Percentiles rank a stretch among this genome's conserved stretches.
phyloP scores from a whole-genome alignment of 2,113 vertebrate species.

The Romanogobio albipinnatus region DNA sequence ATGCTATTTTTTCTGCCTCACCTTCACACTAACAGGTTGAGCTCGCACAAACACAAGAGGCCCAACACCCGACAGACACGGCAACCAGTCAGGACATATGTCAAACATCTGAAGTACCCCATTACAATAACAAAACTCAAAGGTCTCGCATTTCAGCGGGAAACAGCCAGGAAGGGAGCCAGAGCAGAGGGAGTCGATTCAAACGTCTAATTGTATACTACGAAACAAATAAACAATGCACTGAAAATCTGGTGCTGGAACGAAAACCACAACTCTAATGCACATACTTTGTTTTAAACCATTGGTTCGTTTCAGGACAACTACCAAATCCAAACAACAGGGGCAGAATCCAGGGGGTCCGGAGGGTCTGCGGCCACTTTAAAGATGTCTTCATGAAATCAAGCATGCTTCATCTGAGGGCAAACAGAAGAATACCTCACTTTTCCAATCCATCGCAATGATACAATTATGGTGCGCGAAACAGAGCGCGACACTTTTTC shows the following conservation, averaged over 20 bases:
- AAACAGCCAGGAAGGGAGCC: slow-evolving; percentile 12
- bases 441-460: background rate
- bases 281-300: background rate
- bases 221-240: slow-evolving; percentile 1
- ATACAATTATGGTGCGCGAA: background rate
- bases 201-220: background rate
- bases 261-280: background rate
- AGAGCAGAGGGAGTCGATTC: background rate
- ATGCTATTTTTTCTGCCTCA: background rate
- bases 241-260: background rate
- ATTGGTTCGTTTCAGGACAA: background rate
- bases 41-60: background rate
- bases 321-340: background rate
- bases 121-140: slow-evolving; percentile 13
- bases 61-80: background rate
- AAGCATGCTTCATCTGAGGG: background rate
- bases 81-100: slow-evolving; percentile 15
- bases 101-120: slow-evolving; percentile 1
- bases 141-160: background rate
- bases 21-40: background rate
- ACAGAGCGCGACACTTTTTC: background rate
- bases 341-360: background rate
- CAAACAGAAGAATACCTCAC: background rate
- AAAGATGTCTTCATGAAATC: background rate
- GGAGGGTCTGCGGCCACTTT: background rate